These are phyloP conservation scores for Tokudaia muenninki DNA, from an alignment of 2,797 vertebrate genomes.

Conservation along the genomic window DNA sequence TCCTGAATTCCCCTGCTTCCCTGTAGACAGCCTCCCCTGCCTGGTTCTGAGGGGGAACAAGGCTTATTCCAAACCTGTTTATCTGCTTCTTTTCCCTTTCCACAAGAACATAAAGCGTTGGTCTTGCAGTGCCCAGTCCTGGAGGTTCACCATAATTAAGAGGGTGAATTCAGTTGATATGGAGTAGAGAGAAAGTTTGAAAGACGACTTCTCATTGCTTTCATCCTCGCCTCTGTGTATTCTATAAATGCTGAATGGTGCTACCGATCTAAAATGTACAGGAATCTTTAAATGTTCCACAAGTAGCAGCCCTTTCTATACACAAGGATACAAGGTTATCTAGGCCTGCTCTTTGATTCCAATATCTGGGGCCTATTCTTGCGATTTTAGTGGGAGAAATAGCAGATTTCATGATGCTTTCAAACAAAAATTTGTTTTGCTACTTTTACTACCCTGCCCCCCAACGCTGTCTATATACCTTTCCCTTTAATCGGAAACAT, in stretches of 20 bases:
- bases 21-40: neutral
- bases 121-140: neutral
- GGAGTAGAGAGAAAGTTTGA: slow-evolving; percentile 36
- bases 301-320: neutral
- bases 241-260: neutral
- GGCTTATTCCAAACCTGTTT: neutral
- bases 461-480: slow-evolving; percentile 51
- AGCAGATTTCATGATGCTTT: slow-evolving; percentile 60
- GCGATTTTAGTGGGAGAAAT: slow-evolving; percentile 26
- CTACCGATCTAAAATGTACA: neutral
- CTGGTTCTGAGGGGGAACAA: neutral
- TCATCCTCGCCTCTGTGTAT: neutral
- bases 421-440: slow-evolving; percentile 34
- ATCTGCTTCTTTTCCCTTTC: neutral
- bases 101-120: neutral
- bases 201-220: slow-evolving; percentile 47
- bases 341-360: neutral
- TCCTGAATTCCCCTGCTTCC: neutral
- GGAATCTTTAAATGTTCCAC: neutral
- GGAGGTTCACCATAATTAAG: neutral
- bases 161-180: neutral
- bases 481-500: slow-evolving; percentile 86
- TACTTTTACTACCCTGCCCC: slow-evolving; percentile 48
- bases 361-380: neutral
- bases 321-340: neutral